These are phyloP conservation scores for Tenodera sinensis DNA, from an alignment of 2,888 invertebrate genomes.

Conservation along the genomic window DNA sequence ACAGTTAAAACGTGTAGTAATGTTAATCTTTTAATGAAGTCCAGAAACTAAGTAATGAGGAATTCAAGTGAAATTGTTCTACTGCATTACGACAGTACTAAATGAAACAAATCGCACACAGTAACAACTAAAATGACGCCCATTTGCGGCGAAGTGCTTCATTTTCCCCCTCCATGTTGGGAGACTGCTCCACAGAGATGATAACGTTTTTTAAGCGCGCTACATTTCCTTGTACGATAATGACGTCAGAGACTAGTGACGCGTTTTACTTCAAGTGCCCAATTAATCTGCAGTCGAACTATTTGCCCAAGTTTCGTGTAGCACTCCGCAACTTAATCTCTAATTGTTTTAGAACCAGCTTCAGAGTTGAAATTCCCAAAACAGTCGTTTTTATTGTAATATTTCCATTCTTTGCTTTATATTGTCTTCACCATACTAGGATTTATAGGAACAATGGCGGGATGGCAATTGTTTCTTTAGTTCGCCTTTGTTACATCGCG, in stretches of 20 bases:
- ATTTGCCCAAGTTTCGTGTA: neutral
- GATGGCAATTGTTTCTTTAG: neutral
- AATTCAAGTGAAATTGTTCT: too few relatives aligned
- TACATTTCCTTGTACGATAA: neutral
- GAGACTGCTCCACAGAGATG: too few relatives aligned
- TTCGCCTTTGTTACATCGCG: neutral
- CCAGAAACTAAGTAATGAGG: too few relatives aligned
- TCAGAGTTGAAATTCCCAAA: neutral
- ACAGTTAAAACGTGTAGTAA: too few relatives aligned
- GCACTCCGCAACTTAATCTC: neutral
- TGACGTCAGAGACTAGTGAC: neutral
- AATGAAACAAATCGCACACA: too few relatives aligned
- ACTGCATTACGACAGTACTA: too few relatives aligned
- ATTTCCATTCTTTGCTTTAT: neutral
- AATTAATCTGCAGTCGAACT: neutral
- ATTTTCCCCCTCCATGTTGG: too few relatives aligned
- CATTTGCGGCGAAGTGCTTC: too few relatives aligned
- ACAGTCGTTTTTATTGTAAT: neutral
- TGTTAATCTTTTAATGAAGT: too few relatives aligned
- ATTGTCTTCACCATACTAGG: neutral
- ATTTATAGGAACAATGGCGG: neutral
- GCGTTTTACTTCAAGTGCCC: neutral
- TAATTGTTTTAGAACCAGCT: neutral
- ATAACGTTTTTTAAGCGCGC: neutral
- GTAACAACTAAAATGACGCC: too few relatives aligned